phyloP scores from a whole-genome alignment of 2,797 vertebrate species.

The Falco novaeseelandiae region DNA sequence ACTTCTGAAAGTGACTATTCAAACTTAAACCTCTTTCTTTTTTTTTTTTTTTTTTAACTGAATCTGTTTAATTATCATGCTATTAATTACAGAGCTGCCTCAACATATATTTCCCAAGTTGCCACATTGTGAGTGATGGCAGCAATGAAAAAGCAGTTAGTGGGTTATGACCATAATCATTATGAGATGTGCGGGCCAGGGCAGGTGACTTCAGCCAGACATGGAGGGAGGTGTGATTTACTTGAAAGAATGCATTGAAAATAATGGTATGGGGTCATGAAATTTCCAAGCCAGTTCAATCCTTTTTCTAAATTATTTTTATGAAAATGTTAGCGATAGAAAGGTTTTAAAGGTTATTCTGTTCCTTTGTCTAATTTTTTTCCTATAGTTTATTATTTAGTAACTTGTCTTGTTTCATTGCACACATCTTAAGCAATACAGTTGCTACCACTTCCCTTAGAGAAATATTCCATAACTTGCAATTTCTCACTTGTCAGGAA shows the following conservation, averaged over 20 bases:
- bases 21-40: background rate
- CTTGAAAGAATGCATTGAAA: background rate
- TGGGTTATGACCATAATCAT: background rate
- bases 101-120: background rate
- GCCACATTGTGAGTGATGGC: background rate
- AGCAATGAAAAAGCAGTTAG: background rate
- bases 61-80: background rate
- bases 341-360: background rate
- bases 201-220: background rate
- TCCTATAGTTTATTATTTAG: background rate
- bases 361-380: background rate
- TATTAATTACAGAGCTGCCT: background rate
- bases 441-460: background rate
- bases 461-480: conserved; percentile 25
- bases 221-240: background rate
- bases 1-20: background rate
- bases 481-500: conserved; percentile 20
- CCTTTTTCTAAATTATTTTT: background rate
- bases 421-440: background rate
- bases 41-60: background rate
- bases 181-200: background rate
- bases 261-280: background rate
- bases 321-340: background rate
- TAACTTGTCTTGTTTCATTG: background rate
- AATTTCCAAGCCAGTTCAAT: background rate